These are phyloP conservation scores for Cervus canadensis DNA, from an alignment of 2,113 vertebrate genomes.

Conservation along the genomic window DNA sequence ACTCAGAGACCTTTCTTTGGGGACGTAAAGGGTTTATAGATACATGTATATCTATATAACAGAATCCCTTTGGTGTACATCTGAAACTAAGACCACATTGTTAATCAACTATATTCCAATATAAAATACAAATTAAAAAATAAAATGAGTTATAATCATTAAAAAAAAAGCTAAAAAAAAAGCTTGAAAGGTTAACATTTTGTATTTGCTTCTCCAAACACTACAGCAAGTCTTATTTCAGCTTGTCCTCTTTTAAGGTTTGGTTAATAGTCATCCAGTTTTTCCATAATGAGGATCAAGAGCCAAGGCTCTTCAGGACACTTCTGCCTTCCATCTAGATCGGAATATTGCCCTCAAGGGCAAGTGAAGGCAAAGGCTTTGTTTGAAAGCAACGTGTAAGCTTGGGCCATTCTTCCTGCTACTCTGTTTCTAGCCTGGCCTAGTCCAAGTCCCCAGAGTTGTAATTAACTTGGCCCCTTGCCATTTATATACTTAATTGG, in stretches of 20 bases:
- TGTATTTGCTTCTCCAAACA: not conserved
- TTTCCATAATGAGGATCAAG: constrained; percentile 45
- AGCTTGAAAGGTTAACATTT: not conserved
- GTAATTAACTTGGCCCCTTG: constrained; percentile 61
- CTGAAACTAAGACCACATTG: not conserved
- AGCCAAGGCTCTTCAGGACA: constrained; percentile 7
- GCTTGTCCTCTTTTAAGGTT: not conserved
- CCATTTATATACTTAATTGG: constrained; percentile 70
- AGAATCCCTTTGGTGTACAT: not conserved
- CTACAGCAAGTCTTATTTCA: not conserved
- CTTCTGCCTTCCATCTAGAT: constrained; percentile 27
- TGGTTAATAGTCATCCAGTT: constrained; percentile 49
- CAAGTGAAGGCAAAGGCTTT: constrained; percentile 54
- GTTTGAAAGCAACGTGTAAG: constrained; percentile 31
- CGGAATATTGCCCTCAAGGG: constrained; percentile 21
- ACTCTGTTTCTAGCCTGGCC: constrained; percentile 16
- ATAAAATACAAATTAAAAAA: not conserved
- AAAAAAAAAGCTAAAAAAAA: not conserved
- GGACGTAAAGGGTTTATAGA: not conserved
- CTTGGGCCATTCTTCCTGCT: constrained; percentile 48
- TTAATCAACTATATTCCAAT: not conserved
- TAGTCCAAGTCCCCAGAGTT: constrained; percentile 52
- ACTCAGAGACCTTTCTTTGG: constrained; percentile 22
- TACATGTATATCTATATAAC: not conserved
- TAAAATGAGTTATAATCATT: not conserved